These are phyloP conservation scores for Sylvicola fuscatus DNA, from an alignment of 2,888 invertebrate species.

Conservation along the genomic window DNA sequence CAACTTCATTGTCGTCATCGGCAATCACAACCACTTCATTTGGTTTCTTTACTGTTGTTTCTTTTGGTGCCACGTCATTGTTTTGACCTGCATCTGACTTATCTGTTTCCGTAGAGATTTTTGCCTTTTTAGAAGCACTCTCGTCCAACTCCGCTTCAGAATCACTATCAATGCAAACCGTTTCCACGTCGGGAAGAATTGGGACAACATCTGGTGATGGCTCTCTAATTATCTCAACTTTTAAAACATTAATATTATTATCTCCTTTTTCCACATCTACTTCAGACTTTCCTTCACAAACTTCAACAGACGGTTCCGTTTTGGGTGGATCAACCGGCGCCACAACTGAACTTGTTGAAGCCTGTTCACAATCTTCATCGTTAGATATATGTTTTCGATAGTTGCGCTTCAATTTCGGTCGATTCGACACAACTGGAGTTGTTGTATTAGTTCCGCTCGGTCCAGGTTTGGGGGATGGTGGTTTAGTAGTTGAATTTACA, in stretches of 20 bases:
- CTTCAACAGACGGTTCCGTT: neutral
- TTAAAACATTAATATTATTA: conserved; percentile 2
- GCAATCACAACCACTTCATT: conserved; percentile 1
- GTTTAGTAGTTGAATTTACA: no score
- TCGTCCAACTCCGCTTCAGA: conserved; percentile 11
- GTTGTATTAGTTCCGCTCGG: neutral
- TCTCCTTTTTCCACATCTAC: neutral
- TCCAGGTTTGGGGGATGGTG: no score
- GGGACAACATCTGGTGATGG: conserved; percentile 24
- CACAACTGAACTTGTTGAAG: neutral
- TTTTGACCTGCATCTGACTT: neutral
- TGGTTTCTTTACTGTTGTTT: conserved; percentile 11
- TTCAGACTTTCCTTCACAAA: conserved; percentile 1
- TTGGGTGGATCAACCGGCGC: neutral
- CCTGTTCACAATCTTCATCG: conserved; percentile 4
- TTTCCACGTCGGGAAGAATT: conserved; percentile 25
- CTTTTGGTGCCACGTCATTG: conserved; percentile 3
- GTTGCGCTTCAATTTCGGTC: conserved; percentile 20
- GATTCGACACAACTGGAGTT: conserved; percentile 8
- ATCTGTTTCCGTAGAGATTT: conserved; percentile 1
- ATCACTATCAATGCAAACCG: conserved; percentile 32
- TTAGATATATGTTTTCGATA: conserved; percentile 13
- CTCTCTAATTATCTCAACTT: conserved; percentile 11
- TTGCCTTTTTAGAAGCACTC: neutral
- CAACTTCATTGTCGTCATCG: conserved; percentile 2